Base-by-base conservation (phyloP, 2,797 vertebrate species). In the Micropoecilia bifurca region DNA sequence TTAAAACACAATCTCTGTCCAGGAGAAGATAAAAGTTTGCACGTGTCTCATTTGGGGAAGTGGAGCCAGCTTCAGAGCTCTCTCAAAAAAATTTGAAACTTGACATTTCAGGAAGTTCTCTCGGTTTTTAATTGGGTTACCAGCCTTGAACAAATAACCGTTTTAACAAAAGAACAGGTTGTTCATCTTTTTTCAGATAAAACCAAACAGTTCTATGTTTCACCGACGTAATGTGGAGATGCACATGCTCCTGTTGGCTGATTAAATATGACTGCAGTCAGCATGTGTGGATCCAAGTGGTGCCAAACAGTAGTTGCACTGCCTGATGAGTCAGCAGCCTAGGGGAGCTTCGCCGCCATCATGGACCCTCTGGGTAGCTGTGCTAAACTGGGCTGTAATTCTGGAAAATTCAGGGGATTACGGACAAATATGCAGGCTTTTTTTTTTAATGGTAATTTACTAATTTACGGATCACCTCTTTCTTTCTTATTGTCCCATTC, bases 251-350 rank as follows among this genome's bases (percentile, higher is more conserved):
- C 61, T 59, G 9, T 5, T 61, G 36, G 66, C 48, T 72, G 77
- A 76, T 43, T 74, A 76, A 66, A 47, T 76, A 20, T 30, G 73
- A 78, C 61, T 45, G 59, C 72, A 73, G 88, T 71, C 72, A 71
- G 78, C 81, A 79, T 72, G 68, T 80, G 73, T 73, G 76, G 50
- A 75, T 75, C 78, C 83, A 74, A 76, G 77, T 77, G 71, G 45
- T 73, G 71, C 80, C 73, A 80, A 59, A 47, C 72, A 75, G 73
- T 47, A 75, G 57, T n/a, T 46, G 71, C 13, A 36, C 39, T 30
- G 13, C 25, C 53, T 71, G 85, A 80, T 88, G 89, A 87, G 75
- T 89, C 85, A 88, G 86, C 85, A 79, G 68, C 71, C 46, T n/a
- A 28, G 48, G 68, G 43, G 73, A 59, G 72, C 57, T 50, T 73